Percentiles rank a stretch among this genome's conserved stretches.
Conservation (phyloP, 2,888 invertebrate genomes). For the Leptopterna dolabrata region DNA sequence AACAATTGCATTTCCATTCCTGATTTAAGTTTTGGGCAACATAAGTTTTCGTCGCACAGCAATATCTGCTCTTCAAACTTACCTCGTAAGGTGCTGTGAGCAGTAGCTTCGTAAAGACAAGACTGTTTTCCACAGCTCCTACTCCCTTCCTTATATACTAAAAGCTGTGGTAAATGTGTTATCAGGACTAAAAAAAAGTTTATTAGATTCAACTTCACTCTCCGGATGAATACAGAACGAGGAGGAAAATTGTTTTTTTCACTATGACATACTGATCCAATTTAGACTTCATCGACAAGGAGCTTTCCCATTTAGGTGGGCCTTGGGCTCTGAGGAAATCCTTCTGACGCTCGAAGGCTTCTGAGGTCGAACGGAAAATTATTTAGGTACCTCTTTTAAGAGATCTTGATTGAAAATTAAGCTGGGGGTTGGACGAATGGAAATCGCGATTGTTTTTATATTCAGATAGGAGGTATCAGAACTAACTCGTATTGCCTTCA, state of each 20-base stretch:
- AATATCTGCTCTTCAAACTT: too few relatives aligned
- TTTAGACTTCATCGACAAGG: constrained; percentile 15
- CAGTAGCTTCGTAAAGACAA: background rate
- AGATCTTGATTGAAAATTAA: background rate
- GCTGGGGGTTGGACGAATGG: background rate
- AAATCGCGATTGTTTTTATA: background rate
- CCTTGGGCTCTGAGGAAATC: background rate
- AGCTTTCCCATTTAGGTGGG: background rate
- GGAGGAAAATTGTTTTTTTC: constrained; percentile 21
- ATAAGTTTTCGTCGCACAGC: too few relatives aligned
- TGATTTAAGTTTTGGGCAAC: too few relatives aligned
- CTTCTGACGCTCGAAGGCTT: background rate
- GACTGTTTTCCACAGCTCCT: background rate
- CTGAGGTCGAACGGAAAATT: background rate
- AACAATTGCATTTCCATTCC: too few relatives aligned
- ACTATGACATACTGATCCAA: constrained; percentile 12
- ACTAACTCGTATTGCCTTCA: too few relatives aligned
- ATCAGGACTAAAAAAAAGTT: background rate
- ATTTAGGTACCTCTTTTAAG: background rate
- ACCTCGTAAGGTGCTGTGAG: background rate
- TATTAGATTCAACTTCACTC: background rate
- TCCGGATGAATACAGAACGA: constrained; percentile 27
- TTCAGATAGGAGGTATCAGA: too few relatives aligned
- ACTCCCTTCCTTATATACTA: background rate
- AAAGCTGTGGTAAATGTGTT: background rate